Conservation (phyloP, 2,113 vertebrate species). For the Porphyrio hochstetteri region DNA sequence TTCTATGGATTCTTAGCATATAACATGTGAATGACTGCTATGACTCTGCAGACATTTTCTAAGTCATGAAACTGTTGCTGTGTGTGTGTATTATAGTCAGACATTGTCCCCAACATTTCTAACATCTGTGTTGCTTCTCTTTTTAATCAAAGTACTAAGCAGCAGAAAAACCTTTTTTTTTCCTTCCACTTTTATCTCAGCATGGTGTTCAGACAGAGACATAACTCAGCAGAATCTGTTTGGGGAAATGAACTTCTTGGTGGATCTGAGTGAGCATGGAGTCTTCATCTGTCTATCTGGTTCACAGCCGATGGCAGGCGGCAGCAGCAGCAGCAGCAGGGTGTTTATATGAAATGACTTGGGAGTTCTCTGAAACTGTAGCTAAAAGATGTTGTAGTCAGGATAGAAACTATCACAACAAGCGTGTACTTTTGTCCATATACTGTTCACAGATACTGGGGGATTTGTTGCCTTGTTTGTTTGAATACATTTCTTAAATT, state of each 20-base stretch:
- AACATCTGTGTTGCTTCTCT: not conserved
- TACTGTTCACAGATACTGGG: not conserved
- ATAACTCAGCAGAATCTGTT: not conserved
- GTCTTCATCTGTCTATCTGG: not conserved
- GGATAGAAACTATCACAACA: not conserved
- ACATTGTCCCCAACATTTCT: not conserved
- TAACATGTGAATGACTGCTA: not conserved
- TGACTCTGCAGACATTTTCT: not conserved
- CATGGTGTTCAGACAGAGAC: not conserved
- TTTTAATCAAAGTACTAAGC: not conserved
- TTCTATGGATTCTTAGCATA: not conserved
- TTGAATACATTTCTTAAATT: not conserved
- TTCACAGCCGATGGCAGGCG: not conserved
- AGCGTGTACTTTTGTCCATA: not conserved
- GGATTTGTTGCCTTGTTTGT: rapidly evolving
- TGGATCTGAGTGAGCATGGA: not conserved
- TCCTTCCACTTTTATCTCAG: not conserved
- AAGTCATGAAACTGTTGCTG: not conserved
- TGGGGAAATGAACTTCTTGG: not conserved
- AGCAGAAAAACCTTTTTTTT: not conserved
- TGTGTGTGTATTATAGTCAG: not conserved
- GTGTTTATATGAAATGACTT: not conserved
- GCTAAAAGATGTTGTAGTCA: not conserved
- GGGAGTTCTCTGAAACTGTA: not conserved
- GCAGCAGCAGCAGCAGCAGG: not conserved